Evolutionary conservation across 1,140 invertebrate species (phyloP).

Genomic region (Melitaea cinxia): DNA sequence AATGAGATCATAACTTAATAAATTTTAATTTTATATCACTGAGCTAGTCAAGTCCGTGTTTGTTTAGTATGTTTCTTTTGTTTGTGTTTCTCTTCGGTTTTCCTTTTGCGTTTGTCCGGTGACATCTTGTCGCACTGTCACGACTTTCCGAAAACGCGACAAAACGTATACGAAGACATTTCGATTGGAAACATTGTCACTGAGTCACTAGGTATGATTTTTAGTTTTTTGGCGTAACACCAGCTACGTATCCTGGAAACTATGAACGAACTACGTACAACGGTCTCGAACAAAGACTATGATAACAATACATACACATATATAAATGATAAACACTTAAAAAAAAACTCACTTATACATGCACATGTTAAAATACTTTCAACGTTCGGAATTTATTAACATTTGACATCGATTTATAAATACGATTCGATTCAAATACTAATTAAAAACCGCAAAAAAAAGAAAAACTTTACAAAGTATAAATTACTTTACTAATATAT

Average conservation of each 20-base stretch:
- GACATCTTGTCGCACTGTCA: slow-evolving; percentile 70
- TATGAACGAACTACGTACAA: slow-evolving; percentile 29
- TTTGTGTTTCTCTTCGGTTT: slow-evolving; percentile 38
- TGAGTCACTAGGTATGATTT: slow-evolving; percentile 48
- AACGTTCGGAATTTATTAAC: slow-evolving; percentile 22
- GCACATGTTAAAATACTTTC: neutral
- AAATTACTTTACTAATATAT: no score
- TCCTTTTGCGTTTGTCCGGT: slow-evolving; percentile 72
- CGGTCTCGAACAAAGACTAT: slow-evolving; percentile 30
- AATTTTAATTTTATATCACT: slow-evolving; percentile 38
- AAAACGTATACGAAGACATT: slow-evolving; percentile 42
- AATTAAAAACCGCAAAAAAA: neutral
- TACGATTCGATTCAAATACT: neutral
- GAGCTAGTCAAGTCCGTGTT: slow-evolving; percentile 55
- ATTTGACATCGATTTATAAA: slow-evolving; percentile 27
- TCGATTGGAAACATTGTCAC: slow-evolving; percentile 52
- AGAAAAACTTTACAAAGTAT: no score
- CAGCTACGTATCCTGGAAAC: slow-evolving; percentile 40
- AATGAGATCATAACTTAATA: slow-evolving; percentile 66
- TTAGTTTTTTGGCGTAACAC: slow-evolving; percentile 41
- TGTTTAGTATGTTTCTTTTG: slow-evolving; percentile 39
- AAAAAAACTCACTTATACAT: neutral
- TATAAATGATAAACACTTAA: neutral
- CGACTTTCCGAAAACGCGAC: slow-evolving; percentile 34
- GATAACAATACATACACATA: neutral